Evolutionary conservation across 2,888 invertebrate species (phyloP).

Genomic region (Dascillus cervinus): DNA sequence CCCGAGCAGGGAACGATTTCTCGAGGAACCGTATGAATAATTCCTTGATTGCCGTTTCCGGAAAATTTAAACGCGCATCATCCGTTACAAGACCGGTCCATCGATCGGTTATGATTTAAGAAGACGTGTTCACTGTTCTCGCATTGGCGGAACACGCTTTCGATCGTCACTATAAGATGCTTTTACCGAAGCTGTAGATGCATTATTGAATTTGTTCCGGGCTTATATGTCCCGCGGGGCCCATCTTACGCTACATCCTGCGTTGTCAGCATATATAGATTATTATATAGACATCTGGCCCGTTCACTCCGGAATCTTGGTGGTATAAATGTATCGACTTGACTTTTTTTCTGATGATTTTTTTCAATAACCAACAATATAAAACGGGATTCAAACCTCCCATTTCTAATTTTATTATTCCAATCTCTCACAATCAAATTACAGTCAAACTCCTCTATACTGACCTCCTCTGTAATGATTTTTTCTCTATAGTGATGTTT

Average conservation of each 20-base stretch:
- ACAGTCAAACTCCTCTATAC: no score
- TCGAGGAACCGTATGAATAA: constrained; percentile 24
- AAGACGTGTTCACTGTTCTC: constrained; percentile 37
- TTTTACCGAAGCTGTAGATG: constrained; percentile 35
- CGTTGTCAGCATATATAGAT: constrained; percentile 47
- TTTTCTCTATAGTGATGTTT: no score
- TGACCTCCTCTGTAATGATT: no score
- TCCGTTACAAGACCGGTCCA: constrained; percentile 9
- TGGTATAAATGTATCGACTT: constrained; percentile 39
- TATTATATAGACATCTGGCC: constrained; percentile 47
- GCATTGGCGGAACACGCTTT: constrained; percentile 21
- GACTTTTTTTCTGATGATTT: no score
- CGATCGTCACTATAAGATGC: constrained; percentile 19
- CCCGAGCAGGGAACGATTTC: constrained; percentile 7
- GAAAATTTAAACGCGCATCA: constrained; percentile 15
- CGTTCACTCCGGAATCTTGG: constrained; percentile 40
- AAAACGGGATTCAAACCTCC: no score
- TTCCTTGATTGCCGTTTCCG: constrained; percentile 29
- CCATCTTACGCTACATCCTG: constrained; percentile 40
- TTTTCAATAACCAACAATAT: no score
- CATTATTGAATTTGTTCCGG: constrained; percentile 44
- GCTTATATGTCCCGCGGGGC: constrained; percentile 42
- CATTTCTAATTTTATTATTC: no score
- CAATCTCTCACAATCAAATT: no score
- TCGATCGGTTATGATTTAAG: constrained; percentile 27